These are phyloP conservation scores for Nineta flava DNA, from an alignment of 2,888 invertebrate genomes.

Conservation along the genomic window DNA sequence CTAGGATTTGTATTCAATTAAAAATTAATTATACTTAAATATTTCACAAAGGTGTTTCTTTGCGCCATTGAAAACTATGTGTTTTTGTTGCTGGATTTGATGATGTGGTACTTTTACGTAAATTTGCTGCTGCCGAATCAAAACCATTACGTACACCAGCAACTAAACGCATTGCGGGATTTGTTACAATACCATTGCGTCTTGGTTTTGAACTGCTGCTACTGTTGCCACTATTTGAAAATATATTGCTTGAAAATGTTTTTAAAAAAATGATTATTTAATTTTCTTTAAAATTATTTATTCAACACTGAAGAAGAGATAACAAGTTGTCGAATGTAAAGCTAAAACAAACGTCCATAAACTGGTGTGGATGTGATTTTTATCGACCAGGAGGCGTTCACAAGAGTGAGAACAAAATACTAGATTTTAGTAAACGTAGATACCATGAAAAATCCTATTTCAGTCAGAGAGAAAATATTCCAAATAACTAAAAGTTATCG, in stretches of 20 bases:
- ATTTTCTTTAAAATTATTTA: background rate
- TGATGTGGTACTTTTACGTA: constrained; percentile 41
- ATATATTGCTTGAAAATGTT: background rate
- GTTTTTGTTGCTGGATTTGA: constrained; percentile 45
- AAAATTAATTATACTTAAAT: constrained; percentile 1
- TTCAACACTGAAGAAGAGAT: too few species aligned
- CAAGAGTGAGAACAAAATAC: too few species aligned
- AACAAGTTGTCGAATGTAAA: too few species aligned
- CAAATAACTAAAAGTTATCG: too few species aligned
- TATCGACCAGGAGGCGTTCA: too few species aligned
- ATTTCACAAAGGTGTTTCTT: constrained; percentile 56
- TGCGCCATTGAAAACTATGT: constrained; percentile 72
- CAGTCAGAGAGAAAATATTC: too few species aligned
- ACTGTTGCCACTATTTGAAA: too few species aligned
- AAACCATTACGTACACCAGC: constrained; percentile 59
- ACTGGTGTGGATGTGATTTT: too few species aligned
- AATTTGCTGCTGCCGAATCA: constrained; percentile 44
- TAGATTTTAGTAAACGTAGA: too few species aligned
- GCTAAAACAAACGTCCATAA: too few species aligned
- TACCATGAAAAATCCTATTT: too few species aligned
- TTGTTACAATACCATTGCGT: constrained; percentile 72
- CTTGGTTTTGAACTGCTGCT: constrained; percentile 40
- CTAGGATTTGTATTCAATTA: background rate
- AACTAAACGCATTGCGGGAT: constrained; percentile 71
- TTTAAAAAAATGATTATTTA: constrained; percentile 1